phyloP scores from a whole-genome alignment of 2,888 invertebrate genomes.

The Drosophila ezoana region DNA sequence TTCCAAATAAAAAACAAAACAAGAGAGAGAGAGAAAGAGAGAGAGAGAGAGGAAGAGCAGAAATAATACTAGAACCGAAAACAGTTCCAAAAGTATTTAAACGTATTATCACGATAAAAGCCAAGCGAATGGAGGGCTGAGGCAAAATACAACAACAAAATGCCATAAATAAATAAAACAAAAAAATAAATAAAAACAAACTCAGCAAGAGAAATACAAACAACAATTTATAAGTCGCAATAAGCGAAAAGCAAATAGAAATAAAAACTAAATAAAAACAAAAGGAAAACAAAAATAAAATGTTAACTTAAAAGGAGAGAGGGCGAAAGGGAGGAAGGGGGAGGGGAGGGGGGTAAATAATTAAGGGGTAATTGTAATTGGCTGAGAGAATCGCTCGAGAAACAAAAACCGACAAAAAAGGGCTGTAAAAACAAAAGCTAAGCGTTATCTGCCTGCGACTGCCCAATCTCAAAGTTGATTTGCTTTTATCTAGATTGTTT shows the following conservation, averaged over 20 bases:
- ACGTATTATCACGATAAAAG: constrained; percentile 48
- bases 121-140: constrained; percentile 8
- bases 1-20: constrained; percentile 15
- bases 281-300: constrained; percentile 10
- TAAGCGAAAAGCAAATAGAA: constrained; percentile 67
- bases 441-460: background rate
- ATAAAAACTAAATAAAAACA: constrained; percentile 43
- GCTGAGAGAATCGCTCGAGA: background rate
- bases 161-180: constrained; percentile 34
- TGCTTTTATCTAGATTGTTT: background rate
- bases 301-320: constrained; percentile 2
- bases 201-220: constrained; percentile 42
- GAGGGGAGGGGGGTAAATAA: background rate
- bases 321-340: background rate
- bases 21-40: no score
- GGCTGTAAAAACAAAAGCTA: background rate
- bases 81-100: constrained; percentile 42
- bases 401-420: background rate
- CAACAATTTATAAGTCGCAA: constrained; percentile 74
- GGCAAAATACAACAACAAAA: constrained; percentile 20
- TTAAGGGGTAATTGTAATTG: constrained; percentile 6
- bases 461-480: background rate
- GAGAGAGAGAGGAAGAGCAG: no score
- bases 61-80: no score
- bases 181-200: constrained; percentile 30